These are phyloP conservation scores for Heterodera filipjevi DNA, from an alignment of 2,888 invertebrate genomes.

Conservation along the genomic window DNA sequence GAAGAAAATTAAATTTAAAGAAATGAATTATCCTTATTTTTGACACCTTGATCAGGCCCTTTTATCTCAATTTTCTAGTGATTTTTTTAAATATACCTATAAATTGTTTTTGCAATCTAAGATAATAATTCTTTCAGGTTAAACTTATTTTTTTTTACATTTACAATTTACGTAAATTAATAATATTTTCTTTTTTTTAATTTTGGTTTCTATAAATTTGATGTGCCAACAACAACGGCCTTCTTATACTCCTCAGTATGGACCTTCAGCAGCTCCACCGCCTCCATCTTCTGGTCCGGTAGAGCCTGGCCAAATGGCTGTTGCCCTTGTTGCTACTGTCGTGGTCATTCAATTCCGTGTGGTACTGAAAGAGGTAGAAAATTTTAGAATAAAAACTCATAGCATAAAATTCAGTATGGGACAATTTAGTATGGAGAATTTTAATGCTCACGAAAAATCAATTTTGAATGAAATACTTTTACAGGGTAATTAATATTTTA, in stretches of 20 bases:
- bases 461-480: no score
- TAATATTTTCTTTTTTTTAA: background rate
- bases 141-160: no score
- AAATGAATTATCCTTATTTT: no score
- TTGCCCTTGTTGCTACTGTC: slow-evolving; percentile 18
- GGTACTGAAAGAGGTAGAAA: background rate
- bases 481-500: no score
- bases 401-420: slow-evolving; percentile 10
- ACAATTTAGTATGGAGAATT: no score
- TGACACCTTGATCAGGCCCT: no score
- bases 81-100: no score
- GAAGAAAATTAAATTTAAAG: no score
- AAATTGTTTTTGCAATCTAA: no score
- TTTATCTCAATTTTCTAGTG: no score
- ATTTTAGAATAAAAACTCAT: background rate
- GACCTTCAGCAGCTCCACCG: slow-evolving; percentile 2
- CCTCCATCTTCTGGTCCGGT: background rate
- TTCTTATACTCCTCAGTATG: background rate
- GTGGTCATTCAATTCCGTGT: slow-evolving; percentile 22
- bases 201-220: background rate
- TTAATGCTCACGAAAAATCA: no score
- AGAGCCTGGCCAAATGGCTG: slow-evolving; percentile 7
- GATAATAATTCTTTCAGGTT: no score
- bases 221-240: slow-evolving; percentile 23
- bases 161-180: background rate